Percentiles rank a stretch among this genome's conserved stretches.
Conservation (phyloP, 2,888 invertebrate species). For the Synanthedon andrenaeformis region DNA sequence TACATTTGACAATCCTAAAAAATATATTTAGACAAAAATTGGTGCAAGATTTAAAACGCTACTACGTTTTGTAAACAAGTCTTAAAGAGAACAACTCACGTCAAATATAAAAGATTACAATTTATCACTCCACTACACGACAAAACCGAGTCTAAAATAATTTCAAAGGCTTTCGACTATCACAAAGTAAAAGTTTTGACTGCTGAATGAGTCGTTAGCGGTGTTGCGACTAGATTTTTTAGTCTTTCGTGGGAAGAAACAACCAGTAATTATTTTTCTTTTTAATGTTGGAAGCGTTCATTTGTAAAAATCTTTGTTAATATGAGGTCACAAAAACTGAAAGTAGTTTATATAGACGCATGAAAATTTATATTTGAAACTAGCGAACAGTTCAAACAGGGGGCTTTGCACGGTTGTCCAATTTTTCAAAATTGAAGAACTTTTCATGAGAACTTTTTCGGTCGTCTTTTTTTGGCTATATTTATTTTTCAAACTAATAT, state of each 20-base stretch:
- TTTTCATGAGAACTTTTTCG: neutral
- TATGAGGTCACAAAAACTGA: slow-evolving; percentile 37
- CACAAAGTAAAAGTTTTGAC: slow-evolving; percentile 14
- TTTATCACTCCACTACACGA: neutral
- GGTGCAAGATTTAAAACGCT: too few species aligned
- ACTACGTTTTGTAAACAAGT: too few species aligned
- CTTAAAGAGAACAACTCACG: neutral
- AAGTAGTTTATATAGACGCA: slow-evolving; percentile 18
- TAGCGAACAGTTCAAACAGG: neutral
- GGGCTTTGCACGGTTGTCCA: neutral
- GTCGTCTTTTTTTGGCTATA: too few species aligned
- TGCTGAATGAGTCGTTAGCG: slow-evolving; percentile 4
- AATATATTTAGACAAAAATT: too few species aligned
- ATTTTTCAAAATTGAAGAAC: neutral
- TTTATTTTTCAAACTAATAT: too few species aligned
- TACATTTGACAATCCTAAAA: too few species aligned
- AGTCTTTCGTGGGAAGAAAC: slow-evolving; percentile 18
- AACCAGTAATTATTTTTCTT: neutral
- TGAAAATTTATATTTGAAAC: neutral
- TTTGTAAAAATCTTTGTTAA: slow-evolving; percentile 14
- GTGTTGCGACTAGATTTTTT: slow-evolving; percentile 9
- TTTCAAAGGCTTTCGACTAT: neutral
- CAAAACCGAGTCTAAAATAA: neutral
- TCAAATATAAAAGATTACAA: neutral
- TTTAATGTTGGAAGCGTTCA: slow-evolving; percentile 28